phyloP scores from a whole-genome alignment of 2,888 invertebrate genomes.

The Callimorpha dominula region DNA sequence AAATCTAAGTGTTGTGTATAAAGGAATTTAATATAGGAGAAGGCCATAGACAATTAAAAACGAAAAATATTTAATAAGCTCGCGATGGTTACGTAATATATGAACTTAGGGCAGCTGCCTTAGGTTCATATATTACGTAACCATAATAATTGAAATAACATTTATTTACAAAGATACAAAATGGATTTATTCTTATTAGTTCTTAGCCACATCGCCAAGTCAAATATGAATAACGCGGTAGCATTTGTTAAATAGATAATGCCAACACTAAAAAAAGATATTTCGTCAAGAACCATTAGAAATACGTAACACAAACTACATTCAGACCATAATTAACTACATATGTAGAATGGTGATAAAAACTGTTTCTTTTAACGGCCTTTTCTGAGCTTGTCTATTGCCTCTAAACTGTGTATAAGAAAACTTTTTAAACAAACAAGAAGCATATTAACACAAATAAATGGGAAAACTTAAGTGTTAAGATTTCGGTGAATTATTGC shows the following conservation, averaged over 20 bases:
- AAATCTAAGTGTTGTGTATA: neutral
- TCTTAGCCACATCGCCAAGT: conserved; percentile 45
- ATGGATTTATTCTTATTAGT: conserved; percentile 43
- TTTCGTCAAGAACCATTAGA: conserved; percentile 35
- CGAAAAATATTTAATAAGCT: neutral
- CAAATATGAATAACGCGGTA: conserved; percentile 49
- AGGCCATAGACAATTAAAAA: neutral
- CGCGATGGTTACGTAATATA: neutral
- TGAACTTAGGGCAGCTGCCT: neutral
- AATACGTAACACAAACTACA: conserved; percentile 19
- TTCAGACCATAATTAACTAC: conserved; percentile 26
- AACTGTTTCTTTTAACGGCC: conserved; percentile 1
- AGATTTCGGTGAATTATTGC: conserved; percentile 18
- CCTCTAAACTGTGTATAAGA: conserved; percentile 17
- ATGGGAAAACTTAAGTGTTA: conserved; percentile 12
- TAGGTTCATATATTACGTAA: no score
- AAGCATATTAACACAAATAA: conserved; percentile 9
- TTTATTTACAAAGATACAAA: neutral
- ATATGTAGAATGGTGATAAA: conserved; percentile 20
- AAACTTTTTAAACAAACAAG: conserved; percentile 19
- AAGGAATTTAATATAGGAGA: neutral
- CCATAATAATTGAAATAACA: neutral
- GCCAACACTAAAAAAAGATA: conserved; percentile 50
- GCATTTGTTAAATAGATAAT: conserved; percentile 47
- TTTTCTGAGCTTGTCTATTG: conserved; percentile 14